These are phyloP conservation scores for Hoplodrina ambigua DNA, from an alignment of 2,888 invertebrate genomes.

Conservation along the genomic window DNA sequence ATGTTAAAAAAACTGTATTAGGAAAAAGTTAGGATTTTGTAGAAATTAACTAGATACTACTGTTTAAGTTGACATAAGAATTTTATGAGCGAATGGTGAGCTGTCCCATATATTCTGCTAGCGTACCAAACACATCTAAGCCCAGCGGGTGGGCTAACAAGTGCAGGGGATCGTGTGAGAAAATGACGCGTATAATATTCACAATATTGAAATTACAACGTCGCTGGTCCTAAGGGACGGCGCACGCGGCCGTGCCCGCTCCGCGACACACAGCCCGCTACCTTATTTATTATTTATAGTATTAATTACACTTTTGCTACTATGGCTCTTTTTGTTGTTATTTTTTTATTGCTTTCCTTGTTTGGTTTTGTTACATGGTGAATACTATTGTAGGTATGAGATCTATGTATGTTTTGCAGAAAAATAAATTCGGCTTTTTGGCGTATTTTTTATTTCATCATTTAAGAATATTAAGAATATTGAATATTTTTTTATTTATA, in stretches of 20 bases:
- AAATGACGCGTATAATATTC: conserved; percentile 84
- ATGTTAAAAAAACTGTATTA: too few relatives aligned
- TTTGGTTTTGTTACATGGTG: conserved; percentile 38
- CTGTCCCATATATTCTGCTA: conserved; percentile 46
- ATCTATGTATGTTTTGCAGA: conserved; percentile 19
- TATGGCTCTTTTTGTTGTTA: conserved; percentile 71
- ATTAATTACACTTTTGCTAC: conserved; percentile 79
- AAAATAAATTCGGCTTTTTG: neutral
- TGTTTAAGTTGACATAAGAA: neutral
- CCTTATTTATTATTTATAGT: conserved; percentile 85
- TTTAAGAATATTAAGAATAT: too few relatives aligned
- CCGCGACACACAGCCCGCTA: conserved; percentile 70
- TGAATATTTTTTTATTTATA: too few relatives aligned
- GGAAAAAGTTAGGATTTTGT: too few relatives aligned
- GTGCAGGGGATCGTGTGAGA: conserved; percentile 80
- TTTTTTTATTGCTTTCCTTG: conserved; percentile 58
- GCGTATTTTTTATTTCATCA: too few relatives aligned
- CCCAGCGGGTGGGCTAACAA: conserved; percentile 70
- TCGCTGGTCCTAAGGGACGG: conserved; percentile 72
- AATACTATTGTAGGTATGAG: conserved; percentile 31
- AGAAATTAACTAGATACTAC: too few relatives aligned
- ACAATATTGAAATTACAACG: conserved; percentile 81
- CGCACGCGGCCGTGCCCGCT: conserved; percentile 71
- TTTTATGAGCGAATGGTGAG: conserved; percentile 25
- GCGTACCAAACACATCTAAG: conserved; percentile 52